Conservation (phyloP, 2,888 invertebrate species). For the Subacronicta megacephala region DNA sequence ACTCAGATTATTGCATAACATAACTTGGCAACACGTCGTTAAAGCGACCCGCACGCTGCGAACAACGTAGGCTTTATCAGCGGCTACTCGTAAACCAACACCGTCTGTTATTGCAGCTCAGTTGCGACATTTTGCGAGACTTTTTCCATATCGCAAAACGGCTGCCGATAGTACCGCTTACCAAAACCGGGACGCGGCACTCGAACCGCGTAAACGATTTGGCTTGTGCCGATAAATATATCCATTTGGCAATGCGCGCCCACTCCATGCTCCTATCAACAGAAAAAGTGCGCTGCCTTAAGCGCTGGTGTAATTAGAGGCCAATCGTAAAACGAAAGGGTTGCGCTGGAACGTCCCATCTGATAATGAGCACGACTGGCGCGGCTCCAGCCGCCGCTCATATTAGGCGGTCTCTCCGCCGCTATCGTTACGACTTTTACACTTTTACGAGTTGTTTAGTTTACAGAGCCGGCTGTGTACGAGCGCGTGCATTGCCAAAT, state of each 20-base stretch:
- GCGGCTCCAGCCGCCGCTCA: conserved; percentile 86
- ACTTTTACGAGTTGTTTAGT: conserved; percentile 90
- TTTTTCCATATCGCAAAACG: conserved; percentile 84
- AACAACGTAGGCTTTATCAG: conserved; percentile 82
- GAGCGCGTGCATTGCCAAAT: conserved; percentile 85
- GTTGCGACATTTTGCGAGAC: conserved; percentile 79
- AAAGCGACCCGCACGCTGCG: conserved; percentile 83
- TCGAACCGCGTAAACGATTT: conserved; percentile 80
- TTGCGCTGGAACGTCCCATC: conserved; percentile 86
- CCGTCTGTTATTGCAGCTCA: conserved; percentile 83
- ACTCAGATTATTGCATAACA: conserved; percentile 87
- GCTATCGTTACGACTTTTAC: conserved; percentile 89
- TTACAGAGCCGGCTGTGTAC: conserved; percentile 81
- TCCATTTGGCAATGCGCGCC: conserved; percentile 82
- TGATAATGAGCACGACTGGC: conserved; percentile 89
- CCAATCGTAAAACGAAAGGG: conserved; percentile 89
- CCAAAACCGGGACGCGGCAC: conserved; percentile 69
- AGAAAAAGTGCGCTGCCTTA: conserved; percentile 85
- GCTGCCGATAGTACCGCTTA: conserved; percentile 68
- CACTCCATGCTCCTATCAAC: conserved; percentile 74
- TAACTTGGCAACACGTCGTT: conserved; percentile 89
- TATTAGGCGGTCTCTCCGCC: conserved; percentile 83
- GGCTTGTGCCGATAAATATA: conserved; percentile 81
- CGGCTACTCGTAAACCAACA: conserved; percentile 85
- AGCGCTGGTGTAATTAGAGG: conserved; percentile 87